A percentile compares a stretch with the other conserved stretches of the same genome.
Evolutionary conservation across 2,113 vertebrate genomes (phyloP).

Genomic region (Cebus imitator): DNA sequence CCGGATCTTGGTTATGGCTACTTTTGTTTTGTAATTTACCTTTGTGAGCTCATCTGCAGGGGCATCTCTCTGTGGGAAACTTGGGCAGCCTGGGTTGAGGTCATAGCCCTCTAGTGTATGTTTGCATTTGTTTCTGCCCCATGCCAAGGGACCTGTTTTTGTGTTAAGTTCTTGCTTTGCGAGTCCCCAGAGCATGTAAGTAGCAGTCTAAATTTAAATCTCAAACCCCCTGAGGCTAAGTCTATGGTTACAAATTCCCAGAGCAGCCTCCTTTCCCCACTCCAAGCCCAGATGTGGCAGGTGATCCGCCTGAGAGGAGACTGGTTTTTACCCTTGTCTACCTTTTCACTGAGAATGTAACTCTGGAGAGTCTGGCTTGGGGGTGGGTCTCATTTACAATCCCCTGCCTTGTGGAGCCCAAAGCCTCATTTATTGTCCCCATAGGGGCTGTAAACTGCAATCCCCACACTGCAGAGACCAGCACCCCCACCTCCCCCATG

Average conservation of each 20-base stretch:
- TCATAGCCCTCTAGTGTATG: neutral
- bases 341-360: neutral
- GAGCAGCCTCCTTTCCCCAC: neutral
- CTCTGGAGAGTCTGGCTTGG: neutral
- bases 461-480: neutral
- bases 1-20: fast-evolving
- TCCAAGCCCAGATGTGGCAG: neutral
- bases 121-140: neutral
- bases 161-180: neutral
- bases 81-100: neutral
- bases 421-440: neutral
- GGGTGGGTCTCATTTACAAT: neutral
- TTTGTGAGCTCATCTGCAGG: neutral
- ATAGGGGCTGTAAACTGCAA: neutral
- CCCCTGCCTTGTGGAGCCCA: neutral
- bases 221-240: neutral
- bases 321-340: neutral
- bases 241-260: neutral
- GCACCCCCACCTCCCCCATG: neutral
- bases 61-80: neutral
- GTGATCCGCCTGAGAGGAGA: neutral
- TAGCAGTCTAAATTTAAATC: neutral
- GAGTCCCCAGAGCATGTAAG: neutral
- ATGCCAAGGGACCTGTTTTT: neutral
- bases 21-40: neutral